Evolutionary conservation across 2,888 invertebrate genomes (phyloP), one percentile per base, ranked within the genome.

Genomic region (Aphrophora alni): DNA sequence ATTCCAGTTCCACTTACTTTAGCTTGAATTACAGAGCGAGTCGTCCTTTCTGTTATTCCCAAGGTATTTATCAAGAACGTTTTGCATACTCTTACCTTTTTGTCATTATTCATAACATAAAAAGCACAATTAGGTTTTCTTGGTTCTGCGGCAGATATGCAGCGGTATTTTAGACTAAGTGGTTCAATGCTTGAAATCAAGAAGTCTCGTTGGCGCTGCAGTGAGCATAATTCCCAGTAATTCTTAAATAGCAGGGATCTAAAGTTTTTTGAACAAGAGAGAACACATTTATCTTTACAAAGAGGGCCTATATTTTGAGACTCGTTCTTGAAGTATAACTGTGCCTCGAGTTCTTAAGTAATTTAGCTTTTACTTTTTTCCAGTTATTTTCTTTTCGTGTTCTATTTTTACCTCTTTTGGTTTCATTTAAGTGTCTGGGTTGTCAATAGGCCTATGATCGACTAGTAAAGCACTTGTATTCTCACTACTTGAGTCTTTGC

Each of bases 31-130:
- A 84, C 83, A 51, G 84, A 84, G 26, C 85, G 82, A 70, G 84
- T 82, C 24, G 81, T 78, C 75, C 84, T 81, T 80, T 84, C 84
- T 33, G 81, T 82, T 80, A 86, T 85, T 73, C 82, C 85, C 24
- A 86, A 83, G 28, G 85, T 85, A 75, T 83, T 83, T 38, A 84
- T 85, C 21, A 86, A 78, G 80, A 84, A 85, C 12, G 83, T 84
- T 84, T 85, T 85, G 75, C 83, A 83, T 44, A 84, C 84, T 80
- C 81, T 33, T 51, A 83, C 38, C 77, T 81, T 82, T 72, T 75
- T 73, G 75, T 81, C 70, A 79, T 79, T 81, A 73, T 76, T 27
- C 74, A 78, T 78, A n/a, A 78, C 72, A 81, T 81, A 78, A 78
- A 81, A 81, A 78, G 81, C 81, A 77, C 68, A 78, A 73, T 81